Conservation (phyloP, 1,140 invertebrate genomes). For the Papilio dardanus region DNA sequence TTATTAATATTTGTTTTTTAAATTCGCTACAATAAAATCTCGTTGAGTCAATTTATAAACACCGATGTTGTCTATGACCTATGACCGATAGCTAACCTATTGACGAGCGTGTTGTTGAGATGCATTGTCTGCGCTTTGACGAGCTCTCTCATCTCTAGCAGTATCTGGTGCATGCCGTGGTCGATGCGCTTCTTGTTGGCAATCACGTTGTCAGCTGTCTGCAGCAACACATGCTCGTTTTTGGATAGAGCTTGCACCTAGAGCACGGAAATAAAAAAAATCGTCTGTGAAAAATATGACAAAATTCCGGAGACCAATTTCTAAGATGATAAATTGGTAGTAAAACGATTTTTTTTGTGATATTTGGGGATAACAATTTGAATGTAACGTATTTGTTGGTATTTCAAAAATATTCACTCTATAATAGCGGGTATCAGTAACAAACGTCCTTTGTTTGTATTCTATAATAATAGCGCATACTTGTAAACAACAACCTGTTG, state of each 20-base stretch:
- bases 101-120: conserved; percentile 87
- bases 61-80: not conserved
- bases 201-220: conserved; percentile 92
- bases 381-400: not conserved
- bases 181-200: conserved; percentile 93
- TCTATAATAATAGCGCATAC: not conserved
- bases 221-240: conserved; percentile 90
- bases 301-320: too few species aligned
- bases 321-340: too few species aligned
- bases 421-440: not conserved
- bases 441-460: not conserved
- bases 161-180: conserved; percentile 92
- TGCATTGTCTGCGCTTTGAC: conserved; percentile 86
- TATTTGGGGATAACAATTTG: too few species aligned
- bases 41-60: not conserved
- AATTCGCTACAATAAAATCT: not conserved
- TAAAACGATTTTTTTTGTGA: too few species aligned
- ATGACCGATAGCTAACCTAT: conserved; percentile 66
- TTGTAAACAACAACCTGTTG: conserved; percentile 21
- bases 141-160: conserved; percentile 89
- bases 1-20: not conserved
- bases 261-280: not conserved
- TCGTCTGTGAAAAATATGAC: too few species aligned
- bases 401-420: not conserved
- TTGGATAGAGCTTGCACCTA: conserved; percentile 84